Base-by-base conservation (phyloP, 2,797 vertebrate species). In the Yasuhikotakia modesta region DNA sequence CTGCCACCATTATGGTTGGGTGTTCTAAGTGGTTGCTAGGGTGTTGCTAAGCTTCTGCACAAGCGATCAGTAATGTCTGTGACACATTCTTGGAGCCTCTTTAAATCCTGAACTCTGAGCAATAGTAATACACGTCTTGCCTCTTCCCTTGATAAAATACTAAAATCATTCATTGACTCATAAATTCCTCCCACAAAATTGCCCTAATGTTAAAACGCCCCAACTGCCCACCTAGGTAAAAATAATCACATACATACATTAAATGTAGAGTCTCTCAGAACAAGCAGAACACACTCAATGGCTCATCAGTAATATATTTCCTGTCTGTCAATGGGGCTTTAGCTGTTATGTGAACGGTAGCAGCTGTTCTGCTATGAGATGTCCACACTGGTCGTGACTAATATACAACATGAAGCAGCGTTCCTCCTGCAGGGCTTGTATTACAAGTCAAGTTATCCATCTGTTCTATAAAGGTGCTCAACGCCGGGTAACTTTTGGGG, bases 251-350 rank as follows among this genome's bases (percentile, higher is more conserved):
- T 19, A 13, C 3, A 22, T 75, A 67, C 32, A 8, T 66, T 19
- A 5, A 60, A 73, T 76, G n/a, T 78, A 19, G 24, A 68, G 39
- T 30, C 61, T 27, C 4, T 0, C 6, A 8, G 35, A 39, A 57
- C 57, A 76, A 48, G 70, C 35, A 71, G n/a, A n/a, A n/a, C 65
- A 80, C 81, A 80, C 76, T 83, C 70, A 35, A 67, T 64, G 60
- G 48, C 24, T 82, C 80, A 82, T 82, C 80, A 84, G 82, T 84
- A 84, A 84, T 84, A 74, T 46, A 82, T 72, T 66, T 65, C 60
- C 13, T 66, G 64, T 80, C 78, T 50, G 48, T 74, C 73, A 79
- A 45, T 39, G 16, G 57, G n/a, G 45, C 27, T 8, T 69, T 52
- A 39, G 39, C 64, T 12, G 2, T 57, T 64, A 52, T 48, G 2